Conservation (phyloP, 2,113 vertebrate genomes). For the Sphaerodactylus townsendi region DNA sequence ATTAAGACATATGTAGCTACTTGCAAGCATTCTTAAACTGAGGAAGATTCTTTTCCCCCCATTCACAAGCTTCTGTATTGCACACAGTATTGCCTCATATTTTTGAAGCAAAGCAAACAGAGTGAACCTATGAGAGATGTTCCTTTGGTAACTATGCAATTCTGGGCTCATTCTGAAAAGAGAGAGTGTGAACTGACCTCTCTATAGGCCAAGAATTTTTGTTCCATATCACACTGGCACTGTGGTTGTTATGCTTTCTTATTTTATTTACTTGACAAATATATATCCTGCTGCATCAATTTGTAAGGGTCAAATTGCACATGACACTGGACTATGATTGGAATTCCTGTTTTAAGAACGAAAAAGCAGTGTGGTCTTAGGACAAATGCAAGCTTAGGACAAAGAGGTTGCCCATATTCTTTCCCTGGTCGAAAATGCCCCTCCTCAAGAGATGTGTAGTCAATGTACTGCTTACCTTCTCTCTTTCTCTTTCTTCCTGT, state of each 20-base stretch:
- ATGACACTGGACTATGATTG: too few relatives aligned
- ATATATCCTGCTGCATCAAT: not conserved
- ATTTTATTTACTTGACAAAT: not conserved
- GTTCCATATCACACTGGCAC: not conserved
- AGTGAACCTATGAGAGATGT: not conserved
- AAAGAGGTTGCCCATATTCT: too few relatives aligned
- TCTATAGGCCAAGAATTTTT: not conserved
- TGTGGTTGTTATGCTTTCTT: not conserved
- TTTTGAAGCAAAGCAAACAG: slow-evolving; percentile 24
- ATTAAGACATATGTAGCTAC: slow-evolving; percentile 81
- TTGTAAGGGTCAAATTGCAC: too few relatives aligned
- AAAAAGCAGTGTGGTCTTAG: too few relatives aligned
- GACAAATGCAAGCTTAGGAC: too few relatives aligned
- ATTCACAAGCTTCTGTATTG: slow-evolving; percentile 55
- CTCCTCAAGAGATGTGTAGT: too few relatives aligned
- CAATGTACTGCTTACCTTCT: too few relatives aligned
- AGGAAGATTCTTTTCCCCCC: slow-evolving; percentile 63
- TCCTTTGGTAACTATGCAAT: not conserved
- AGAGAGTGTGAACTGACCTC: not conserved
- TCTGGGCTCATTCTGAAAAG: not conserved
- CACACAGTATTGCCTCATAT: slow-evolving; percentile 10
- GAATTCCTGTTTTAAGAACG: too few relatives aligned
- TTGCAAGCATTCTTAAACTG: slow-evolving; percentile 71
- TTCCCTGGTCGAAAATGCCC: too few relatives aligned
- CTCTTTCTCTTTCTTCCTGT: too few relatives aligned